A percentile compares a stretch with the other conserved stretches of the same genome.
phyloP scores from a whole-genome alignment of 2,797 vertebrate genomes.

The Loris lydekkerianus region DNA sequence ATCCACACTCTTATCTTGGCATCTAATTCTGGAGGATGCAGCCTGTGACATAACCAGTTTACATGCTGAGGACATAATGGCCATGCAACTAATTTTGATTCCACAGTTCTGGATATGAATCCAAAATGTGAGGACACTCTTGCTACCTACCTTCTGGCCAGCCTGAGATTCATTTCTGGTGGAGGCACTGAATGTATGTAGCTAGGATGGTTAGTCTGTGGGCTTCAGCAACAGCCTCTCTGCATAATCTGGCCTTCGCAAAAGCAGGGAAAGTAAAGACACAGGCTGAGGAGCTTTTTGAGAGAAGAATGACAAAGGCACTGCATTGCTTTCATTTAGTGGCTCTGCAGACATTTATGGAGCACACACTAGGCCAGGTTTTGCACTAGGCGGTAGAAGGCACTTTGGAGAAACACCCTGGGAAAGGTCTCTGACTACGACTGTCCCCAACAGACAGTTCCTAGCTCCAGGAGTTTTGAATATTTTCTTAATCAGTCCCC shows the following conservation, averaged over 20 bases:
- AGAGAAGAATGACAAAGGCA: background rate
- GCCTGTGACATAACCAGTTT: background rate
- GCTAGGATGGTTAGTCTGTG: background rate
- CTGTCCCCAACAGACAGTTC: background rate
- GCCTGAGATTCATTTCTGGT: background rate
- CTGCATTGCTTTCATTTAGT: rapidly evolving
- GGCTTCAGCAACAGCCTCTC: background rate
- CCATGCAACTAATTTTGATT: background rate
- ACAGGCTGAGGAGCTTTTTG: background rate
- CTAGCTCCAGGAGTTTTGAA: background rate
- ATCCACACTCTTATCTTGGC: background rate
- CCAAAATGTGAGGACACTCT: background rate
- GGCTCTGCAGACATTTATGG: background rate
- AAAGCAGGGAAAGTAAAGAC: background rate
- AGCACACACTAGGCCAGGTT: background rate
- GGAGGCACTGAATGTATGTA: background rate
- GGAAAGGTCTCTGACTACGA: background rate
- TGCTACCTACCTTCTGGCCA: background rate
- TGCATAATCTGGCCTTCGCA: background rate
- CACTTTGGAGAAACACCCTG: background rate
- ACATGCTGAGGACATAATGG: background rate
- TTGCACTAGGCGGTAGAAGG: background rate
- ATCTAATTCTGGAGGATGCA: background rate
- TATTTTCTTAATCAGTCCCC: background rate
- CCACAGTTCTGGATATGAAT: background rate